Evolutionary conservation across 2,888 invertebrate species (phyloP), one percentile per base, ranked within the genome.

Genomic region (Polyommatus icarus): DNA sequence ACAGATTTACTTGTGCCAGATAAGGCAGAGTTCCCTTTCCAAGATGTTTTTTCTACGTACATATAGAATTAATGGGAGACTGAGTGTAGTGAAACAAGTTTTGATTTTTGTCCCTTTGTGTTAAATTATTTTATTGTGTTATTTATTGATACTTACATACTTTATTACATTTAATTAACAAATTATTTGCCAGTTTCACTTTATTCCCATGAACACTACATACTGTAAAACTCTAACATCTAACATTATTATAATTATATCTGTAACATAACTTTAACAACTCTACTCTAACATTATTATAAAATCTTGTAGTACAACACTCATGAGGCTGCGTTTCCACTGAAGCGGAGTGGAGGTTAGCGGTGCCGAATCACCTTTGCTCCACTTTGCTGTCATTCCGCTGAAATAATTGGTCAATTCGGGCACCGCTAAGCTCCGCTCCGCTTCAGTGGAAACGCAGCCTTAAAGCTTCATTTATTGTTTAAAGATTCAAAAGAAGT

Each of bases 11-110:
- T 96, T 1, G 90, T 96, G 76, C 97, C 98, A 7, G 94, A 96
- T 36, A 94, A 95, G 79, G 97, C 98, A 4, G 95, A 95, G 84
- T 98, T 98, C 89, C 98, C 98, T 0, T 97, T 98, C 85, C 96
- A 96, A 91, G 96, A 98, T 94, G 94, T 97, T 77, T 96, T 95
- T 89, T 85, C 87, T 78, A 82, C 80, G 78, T 88, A 88, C 82
- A 72, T 67, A 71, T 79, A 79, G 54, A 79, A n/a, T n/a, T n/a
- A 78, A 77, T 32, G 54, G 61, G 6, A 46, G 7, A 67, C 40
- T 40, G 40, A 40, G 40, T 77, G n/a, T 72, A 71, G 77, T 78
- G 77, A 77, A 71, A 67, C 46, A 79, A 80, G 77, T 79, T 72
- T 71, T 75, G 61, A 67, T 57, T 79, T 72, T 61, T 75, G 61